Evolutionary conservation across 2,888 invertebrate species (phyloP).

Genomic region (Rhamnusium bicolor): DNA sequence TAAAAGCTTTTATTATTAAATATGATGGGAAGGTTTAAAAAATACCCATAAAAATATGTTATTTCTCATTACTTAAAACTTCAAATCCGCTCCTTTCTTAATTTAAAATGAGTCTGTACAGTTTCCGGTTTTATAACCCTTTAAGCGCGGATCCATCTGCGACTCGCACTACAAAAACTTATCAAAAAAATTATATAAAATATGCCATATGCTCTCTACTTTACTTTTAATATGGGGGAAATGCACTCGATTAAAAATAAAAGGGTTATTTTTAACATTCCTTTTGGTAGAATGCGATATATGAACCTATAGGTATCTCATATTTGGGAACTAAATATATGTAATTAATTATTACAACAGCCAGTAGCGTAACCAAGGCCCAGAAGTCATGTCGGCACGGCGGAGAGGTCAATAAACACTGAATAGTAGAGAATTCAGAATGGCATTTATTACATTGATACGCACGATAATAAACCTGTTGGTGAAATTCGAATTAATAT

Average conservation of each 20-base stretch:
- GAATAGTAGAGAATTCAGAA: no score
- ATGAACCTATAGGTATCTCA: conserved; percentile 12
- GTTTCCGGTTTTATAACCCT: conserved; percentile 56
- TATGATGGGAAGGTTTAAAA: conserved; percentile 35
- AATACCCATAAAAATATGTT: conserved; percentile 51
- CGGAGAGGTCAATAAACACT: no score
- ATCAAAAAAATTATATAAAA: conserved; percentile 62
- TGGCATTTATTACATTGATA: no score
- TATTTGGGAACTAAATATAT: conserved; percentile 25
- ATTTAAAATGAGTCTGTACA: conserved; percentile 54
- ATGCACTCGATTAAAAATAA: conserved; percentile 54
- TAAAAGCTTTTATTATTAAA: conserved; percentile 15
- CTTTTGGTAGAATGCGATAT: conserved; percentile 27
- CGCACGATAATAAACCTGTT: no score
- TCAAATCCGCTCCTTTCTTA: conserved; percentile 46
- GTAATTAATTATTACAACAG: conserved; percentile 12
- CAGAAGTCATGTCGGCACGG: no score
- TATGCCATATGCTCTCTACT: conserved; percentile 57
- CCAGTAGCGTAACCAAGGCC: no score
- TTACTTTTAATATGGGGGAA: conserved; percentile 48
- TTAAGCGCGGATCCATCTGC: conserved; percentile 51
- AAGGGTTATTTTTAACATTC: conserved; percentile 54
- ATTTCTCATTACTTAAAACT: conserved; percentile 51
- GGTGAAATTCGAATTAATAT: no score
- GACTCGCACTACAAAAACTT: conserved; percentile 55